phyloP scores from a whole-genome alignment of 1,140 invertebrate species.

The Caenorhabditis inopinata region DNA sequence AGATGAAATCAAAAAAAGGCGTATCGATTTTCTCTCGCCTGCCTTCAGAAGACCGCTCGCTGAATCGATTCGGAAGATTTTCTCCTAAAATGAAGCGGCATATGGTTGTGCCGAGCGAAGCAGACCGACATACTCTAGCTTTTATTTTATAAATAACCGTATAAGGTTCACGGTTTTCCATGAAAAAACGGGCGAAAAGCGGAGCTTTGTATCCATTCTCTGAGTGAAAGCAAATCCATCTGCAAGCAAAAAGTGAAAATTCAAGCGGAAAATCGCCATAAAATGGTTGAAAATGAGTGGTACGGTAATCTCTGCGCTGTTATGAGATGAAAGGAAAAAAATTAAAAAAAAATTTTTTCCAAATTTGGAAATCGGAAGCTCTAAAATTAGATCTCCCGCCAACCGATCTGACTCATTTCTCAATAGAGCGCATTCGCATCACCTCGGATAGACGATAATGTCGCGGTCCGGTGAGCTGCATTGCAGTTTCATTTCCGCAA shows the following conservation, averaged over 20 bases:
- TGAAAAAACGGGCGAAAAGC: background rate
- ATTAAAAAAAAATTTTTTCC: no score
- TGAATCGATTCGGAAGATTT: background rate
- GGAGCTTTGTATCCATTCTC: background rate
- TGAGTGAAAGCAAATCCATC: background rate
- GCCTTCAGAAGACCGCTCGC: background rate
- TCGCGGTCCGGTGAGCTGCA: background rate
- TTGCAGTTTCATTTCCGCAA: background rate
- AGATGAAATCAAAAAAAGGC: background rate
- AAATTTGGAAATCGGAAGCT: no score
- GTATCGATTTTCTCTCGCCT: background rate
- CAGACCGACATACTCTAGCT: background rate
- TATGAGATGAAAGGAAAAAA: background rate
- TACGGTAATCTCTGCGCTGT: no score
- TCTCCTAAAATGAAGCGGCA: background rate
- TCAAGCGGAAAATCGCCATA: background rate
- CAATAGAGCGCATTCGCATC: no score
- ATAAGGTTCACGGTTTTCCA: background rate
- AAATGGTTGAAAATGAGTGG: no score
- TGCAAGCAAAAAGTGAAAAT: background rate
- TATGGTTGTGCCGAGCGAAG: no score
- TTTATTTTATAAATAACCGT: background rate
- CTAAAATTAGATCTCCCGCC: no score
- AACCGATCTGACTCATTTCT: no score
- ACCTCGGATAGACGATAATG: background rate